Base-by-base conservation (phyloP, 2,113 vertebrate genomes). In the Trematomus loennbergii region DNA sequence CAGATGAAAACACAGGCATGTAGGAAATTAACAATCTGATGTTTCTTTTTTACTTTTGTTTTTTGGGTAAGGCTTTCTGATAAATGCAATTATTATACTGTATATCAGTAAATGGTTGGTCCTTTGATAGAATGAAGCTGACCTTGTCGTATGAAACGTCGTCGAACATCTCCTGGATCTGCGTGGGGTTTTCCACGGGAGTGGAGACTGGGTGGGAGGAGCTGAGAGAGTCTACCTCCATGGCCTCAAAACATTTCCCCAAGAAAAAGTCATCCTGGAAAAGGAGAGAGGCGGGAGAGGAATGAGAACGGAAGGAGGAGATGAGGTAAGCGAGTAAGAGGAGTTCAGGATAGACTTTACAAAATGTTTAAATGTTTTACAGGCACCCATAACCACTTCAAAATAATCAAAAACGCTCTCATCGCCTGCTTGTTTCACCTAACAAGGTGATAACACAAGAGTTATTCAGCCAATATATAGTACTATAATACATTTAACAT, bases 81-180 rank as follows among this genome's bases (percentile, higher is more conserved):
- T 9, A 40, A 40, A 40, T 40, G 36, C 36, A 40, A 29, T 29
- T 29, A 29, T 29, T 29, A 29, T 29, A 29, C 29, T 40, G 8
- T 40, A 0, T 40, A 40, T 40, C 29, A 29, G 29, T 40, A 40
- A 40, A 40, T 40, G 36, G 36, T 40, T 40, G 36, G 36, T 40
- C 7, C 36, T 40, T 8, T 40, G 8, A 8, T 8, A 40, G 36
- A 40, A 40, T 40, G 36, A 40, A 8, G 9, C 73, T 52, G 13
- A 98, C 97, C 96, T 98, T 98, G 9, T 96, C 94, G 54, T 98
- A 98, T 2, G 97, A 99, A 78, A 99, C 96, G 0, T 95, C 85
- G 72, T 98, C 97, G 78, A 98, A 98, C 96, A 98, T 97, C 91
- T 98, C 97, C 86, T 84, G 93, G 90, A 98, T 98, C 91, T 98